Evolutionary conservation across 2,797 vertebrate genomes (phyloP).

Genomic region (Sebastes steindachneri): DNA sequence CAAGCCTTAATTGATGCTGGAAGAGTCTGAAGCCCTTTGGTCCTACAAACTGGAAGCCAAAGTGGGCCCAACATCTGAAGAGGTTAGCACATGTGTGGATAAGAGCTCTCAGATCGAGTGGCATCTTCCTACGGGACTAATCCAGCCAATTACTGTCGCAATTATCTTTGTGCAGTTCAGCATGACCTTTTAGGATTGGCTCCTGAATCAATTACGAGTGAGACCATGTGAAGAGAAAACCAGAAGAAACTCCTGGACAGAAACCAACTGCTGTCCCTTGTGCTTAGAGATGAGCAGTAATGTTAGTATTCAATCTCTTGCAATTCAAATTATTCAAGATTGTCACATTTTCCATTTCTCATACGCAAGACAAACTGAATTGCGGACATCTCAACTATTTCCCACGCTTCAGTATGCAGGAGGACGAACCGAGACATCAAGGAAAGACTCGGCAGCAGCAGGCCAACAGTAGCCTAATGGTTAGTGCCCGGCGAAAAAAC

Average conservation of each 20-base stretch:
- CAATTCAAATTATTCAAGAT: neutral
- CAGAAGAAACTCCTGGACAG: conserved; percentile 3
- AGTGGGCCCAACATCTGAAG: conserved; percentile 23
- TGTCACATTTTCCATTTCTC: neutral
- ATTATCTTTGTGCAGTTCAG: conserved; percentile 31
- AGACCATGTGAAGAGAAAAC: conserved; percentile 15
- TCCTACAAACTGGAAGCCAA: conserved; percentile 16
- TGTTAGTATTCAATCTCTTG: neutral
- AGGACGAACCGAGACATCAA: conserved; percentile 4
- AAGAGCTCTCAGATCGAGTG: conserved; percentile 36
- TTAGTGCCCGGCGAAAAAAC: conserved; percentile 43
- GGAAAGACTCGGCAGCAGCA: conserved; percentile 17
- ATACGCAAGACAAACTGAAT: neutral
- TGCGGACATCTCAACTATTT: conserved; percentile 11
- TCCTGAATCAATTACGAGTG: conserved; percentile 33
- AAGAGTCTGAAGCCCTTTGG: conserved; percentile 27
- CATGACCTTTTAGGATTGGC: conserved; percentile 31
- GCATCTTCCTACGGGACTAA: conserved; percentile 32
- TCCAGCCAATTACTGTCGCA: conserved; percentile 20
- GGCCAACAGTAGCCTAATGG: conserved; percentile 61
- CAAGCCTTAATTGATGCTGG: conserved; percentile 55
- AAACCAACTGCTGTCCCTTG: neutral
- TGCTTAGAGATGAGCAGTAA: neutral
- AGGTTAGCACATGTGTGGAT: conserved; percentile 42
- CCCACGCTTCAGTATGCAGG: neutral